Evolutionary conservation across 92 coral and sea anemone genomes (phyloP).

Genomic region (Palythoa grandis): DNA sequence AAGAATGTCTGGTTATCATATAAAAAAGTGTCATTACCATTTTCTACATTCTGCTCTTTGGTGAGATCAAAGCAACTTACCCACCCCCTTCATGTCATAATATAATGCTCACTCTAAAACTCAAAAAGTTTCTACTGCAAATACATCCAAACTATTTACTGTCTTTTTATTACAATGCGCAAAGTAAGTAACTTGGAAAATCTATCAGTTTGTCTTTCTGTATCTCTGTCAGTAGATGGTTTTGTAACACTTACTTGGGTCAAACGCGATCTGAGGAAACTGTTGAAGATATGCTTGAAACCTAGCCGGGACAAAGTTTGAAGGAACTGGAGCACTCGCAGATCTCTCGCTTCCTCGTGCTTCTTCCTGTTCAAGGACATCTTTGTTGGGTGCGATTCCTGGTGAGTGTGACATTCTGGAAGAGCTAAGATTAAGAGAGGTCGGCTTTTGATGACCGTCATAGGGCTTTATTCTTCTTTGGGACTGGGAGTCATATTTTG

Average conservation of each 20-base stretch:
- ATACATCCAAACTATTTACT: no score
- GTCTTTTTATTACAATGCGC: no score
- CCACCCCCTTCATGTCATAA: no score
- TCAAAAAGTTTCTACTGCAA: no score
- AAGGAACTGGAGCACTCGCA: slow-evolving; percentile 43
- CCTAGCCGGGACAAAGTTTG: slow-evolving; percentile 62
- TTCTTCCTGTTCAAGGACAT: slow-evolving; percentile 12
- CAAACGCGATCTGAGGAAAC: slow-evolving; percentile 56
- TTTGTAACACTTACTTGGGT: slow-evolving; percentile 43
- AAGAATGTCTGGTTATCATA: no score
- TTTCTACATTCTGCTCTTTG: no score
- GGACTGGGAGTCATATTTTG: slow-evolving; percentile 27
- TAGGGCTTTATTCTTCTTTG: slow-evolving; percentile 8
- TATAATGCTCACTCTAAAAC: no score
- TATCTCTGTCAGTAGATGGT: neutral
- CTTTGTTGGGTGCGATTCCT: slow-evolving; percentile 6
- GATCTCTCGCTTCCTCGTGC: slow-evolving; percentile 26
- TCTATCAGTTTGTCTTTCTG: no score
- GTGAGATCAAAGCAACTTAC: no score
- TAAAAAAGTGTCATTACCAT: no score
- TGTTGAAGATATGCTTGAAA: slow-evolving; percentile 68
- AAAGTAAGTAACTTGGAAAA: no score
- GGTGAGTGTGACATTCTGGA: slow-evolving; percentile 51
- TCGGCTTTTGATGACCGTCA: slow-evolving; percentile 25
- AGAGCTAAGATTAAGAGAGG: slow-evolving; percentile 14